Base-by-base conservation (phyloP, 2,888 invertebrate genomes). In the Cephus pygmeus region DNA sequence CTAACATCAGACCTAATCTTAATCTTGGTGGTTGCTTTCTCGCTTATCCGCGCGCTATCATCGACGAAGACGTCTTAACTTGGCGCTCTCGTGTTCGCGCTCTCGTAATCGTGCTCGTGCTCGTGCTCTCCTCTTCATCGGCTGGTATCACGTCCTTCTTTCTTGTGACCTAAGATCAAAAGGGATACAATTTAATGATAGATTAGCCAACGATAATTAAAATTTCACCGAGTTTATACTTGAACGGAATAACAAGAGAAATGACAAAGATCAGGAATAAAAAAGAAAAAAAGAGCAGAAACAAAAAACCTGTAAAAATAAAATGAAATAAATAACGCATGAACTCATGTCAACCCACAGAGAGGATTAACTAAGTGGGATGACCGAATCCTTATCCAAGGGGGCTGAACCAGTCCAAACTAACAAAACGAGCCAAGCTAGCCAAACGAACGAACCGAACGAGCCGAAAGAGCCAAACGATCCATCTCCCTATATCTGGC, bases 1-100 rank as follows among this genome's bases (percentile, higher is more conserved):
- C 91, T 91, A 91, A 91, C 91, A 91, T 91, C 90, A 90, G 91
- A 90, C 88, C 88, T 81, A 76, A 69, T 69, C 69, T 69, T 73
- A 33, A 35, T 73, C 83, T 79, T 88, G 88, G 84, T 87, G 83
- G 84, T 86, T 69, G 12, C 30, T 69, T 33, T 69, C 69, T 69
- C 69, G 69, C 30, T 69, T 83, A 73, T 77, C 73, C 75, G 75
- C 33, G 69, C 68, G 33, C 76, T 23, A 92, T 93, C 79, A 83
- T 83, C 73, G 34, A 36, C 76, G n/a, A 31, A 40, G 40, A 40
- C 40, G 40, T 40, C 40, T 40, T 15, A 15, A 40, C 15, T 40
- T 15, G 15, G 40, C 33, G 68, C 68, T n/a, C 68, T 69, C 68
- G 40, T 15, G 81, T 83, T 81, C 81, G 77, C 77, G 75, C 68